Evolutionary conservation across 2,797 vertebrate species (phyloP).

Genomic region (Pangasius larnaudii): DNA sequence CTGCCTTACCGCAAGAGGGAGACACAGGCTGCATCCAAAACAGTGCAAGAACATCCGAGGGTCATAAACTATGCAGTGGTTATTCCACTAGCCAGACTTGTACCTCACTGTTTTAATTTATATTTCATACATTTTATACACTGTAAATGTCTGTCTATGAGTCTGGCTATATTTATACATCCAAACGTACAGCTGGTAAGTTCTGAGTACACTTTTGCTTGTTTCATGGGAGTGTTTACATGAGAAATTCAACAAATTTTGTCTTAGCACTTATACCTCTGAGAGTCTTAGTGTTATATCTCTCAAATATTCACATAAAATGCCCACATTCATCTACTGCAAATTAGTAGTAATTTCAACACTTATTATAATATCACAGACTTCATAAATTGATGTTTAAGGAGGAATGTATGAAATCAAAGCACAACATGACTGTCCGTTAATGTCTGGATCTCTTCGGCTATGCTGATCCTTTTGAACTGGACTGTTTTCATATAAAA

Average conservation of each 20-base stretch:
- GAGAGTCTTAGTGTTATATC: not conserved
- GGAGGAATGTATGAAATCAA: not conserved
- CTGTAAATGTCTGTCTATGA: not conserved
- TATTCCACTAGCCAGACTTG: not conserved
- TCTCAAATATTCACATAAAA: not conserved
- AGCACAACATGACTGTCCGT: not conserved
- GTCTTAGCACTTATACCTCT: not conserved
- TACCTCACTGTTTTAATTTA: not conserved
- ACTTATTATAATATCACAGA: not conserved
- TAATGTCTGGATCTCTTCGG: not conserved
- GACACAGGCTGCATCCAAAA: constrained; percentile 20
- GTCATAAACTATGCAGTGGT: not conserved
- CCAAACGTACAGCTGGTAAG: not conserved
- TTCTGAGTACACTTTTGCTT: not conserved
- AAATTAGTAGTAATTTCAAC: not conserved
- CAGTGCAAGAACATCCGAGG: not conserved
- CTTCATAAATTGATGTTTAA: not conserved
- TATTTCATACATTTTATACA: not conserved
- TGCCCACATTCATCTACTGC: not conserved
- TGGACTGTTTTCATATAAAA: not conserved
- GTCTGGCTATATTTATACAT: not conserved
- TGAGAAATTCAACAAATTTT: not conserved
- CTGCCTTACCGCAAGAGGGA: constrained; percentile 25
- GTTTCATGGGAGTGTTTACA: not conserved
- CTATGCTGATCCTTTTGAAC: not conserved